Evolutionary conservation across 2,797 vertebrate genomes (phyloP).

Genomic region (Micromesistius poutassou): DNA sequence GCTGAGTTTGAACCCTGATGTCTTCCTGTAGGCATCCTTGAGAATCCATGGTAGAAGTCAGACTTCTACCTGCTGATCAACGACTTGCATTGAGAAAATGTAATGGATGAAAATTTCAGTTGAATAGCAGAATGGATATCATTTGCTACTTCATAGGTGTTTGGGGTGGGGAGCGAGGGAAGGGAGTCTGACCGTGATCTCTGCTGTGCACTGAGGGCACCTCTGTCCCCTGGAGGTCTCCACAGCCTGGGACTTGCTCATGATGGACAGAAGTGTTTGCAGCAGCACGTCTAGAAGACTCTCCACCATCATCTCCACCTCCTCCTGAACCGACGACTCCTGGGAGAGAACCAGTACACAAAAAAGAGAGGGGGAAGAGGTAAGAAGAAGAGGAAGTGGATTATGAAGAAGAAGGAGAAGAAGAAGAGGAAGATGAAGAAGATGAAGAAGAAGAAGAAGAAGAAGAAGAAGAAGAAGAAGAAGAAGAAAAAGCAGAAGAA

Average conservation of each 20-base stretch:
- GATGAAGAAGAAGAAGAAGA: not conserved
- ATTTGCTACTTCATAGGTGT: no score
- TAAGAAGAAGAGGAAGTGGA: not conserved
- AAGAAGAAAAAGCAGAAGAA: not conserved
- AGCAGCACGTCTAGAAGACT: constrained; percentile 98
- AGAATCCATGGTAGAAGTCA: not conserved
- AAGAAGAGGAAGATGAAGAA: not conserved
- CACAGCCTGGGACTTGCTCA: constrained; percentile 98
- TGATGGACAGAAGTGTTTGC: constrained; percentile 97
- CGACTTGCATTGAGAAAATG: not conserved
- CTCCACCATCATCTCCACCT: constrained; percentile 99
- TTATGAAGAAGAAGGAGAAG: not conserved
- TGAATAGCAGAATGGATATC: no score
- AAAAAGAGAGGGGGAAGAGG: not conserved
- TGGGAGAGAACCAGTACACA: constrained; percentile 40
- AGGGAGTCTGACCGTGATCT: constrained; percentile 75
- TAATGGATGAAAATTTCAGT: no score
- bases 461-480: not conserved
- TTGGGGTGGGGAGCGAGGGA: no score
- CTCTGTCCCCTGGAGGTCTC: constrained; percentile 99
- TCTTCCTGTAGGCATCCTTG: not conserved
- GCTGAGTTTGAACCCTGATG: not conserved
- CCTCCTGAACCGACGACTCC: constrained; percentile 96
- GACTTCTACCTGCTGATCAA: not conserved
- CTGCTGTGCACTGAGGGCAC: constrained; percentile 99